Base-by-base conservation (phyloP, 1,140 invertebrate species). In the Homarus americanus region DNA sequence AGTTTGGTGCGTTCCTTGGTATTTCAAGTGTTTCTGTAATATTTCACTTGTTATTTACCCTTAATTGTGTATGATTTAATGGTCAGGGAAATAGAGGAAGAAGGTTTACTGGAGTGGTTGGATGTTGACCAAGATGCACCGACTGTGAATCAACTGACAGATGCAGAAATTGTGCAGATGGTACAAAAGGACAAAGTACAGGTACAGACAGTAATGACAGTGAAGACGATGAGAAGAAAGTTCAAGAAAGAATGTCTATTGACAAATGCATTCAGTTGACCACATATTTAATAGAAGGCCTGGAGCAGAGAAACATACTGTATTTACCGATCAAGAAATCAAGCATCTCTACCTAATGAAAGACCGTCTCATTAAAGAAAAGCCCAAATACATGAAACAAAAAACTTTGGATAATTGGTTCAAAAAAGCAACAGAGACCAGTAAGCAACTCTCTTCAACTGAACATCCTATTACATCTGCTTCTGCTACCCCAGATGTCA, bases 231-330 rank as follows among this genome's bases (percentile, higher is more conserved):
- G 34, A 72, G 15, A n/a, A 72, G 10, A n/a, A 72, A 28, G 66
- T 72, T n/a, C 15, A 72, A 72, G 66, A 72, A 72, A 72, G 66
- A 72, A 72, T 72, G 15, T 72, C 12, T 72, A 34, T 72, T 20
- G 24, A 72, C n/a, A 12, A 72, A 72, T 72, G 66, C n/a, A 72
- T 72, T 2, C 66, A 72, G 66, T 20, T 72, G 66, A 72, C 24
- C n/a, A 72, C 15, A 72, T 3, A 72, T 72, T 72, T 72, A 72
- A 72, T 72, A 20, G 66, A 12, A 72, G 66, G 66, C 9, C 66
- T 72, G 66, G 66, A 72, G 24, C 66, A 72, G n/a, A 72, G 66
- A 72, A n/a, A 72, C 66, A 20, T n/a, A n/a, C n/a, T n/a, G n/a
- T 72, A 0, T 20, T 72, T 10, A 72, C 2, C 9, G 66, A n/a